Evolutionary conservation across 2,797 vertebrate species (phyloP).

Genomic region (Pagetopsis macropterus): DNA sequence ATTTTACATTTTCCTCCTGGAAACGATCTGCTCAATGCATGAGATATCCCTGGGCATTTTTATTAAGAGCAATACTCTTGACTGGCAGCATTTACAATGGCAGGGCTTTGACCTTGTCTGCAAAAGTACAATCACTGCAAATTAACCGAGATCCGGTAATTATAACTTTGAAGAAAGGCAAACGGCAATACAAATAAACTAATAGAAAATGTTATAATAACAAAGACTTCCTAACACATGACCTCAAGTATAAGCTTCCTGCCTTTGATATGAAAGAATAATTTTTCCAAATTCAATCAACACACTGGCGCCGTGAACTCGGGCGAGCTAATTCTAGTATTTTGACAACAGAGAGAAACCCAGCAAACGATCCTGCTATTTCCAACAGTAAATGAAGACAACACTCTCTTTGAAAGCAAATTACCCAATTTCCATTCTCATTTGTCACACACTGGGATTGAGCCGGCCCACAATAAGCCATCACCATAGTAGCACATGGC

Average conservation of each 20-base stretch:
- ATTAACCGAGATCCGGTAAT: conserved; percentile 19
- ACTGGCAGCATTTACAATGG: conserved; percentile 42
- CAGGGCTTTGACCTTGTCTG: conserved; percentile 49
- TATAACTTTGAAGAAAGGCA: conserved; percentile 29
- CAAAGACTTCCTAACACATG: conserved; percentile 14
- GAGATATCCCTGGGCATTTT: conserved; percentile 27
- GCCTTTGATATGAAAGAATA: conserved; percentile 39
- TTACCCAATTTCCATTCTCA: conserved; percentile 64
- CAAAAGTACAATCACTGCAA: conserved; percentile 6
- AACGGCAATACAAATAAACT: conserved; percentile 10
- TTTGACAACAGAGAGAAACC: conserved; percentile 33
- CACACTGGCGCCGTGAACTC: conserved; percentile 13
- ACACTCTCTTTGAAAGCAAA: conserved; percentile 61
- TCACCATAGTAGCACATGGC: conserved; percentile 29
- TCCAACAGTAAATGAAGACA: conserved; percentile 49
- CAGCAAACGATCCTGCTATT: background rate
- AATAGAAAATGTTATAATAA: conserved; percentile 21
- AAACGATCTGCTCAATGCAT: conserved; percentile 23
- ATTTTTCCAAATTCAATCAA: conserved; percentile 34
- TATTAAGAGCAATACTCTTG: conserved; percentile 42
- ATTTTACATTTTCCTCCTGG: conserved; percentile 41
- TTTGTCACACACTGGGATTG: conserved; percentile 62
- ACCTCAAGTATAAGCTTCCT: conserved; percentile 15
- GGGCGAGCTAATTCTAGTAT: conserved; percentile 17
- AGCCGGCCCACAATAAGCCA: conserved; percentile 52